Evolutionary conservation across 2,888 invertebrate genomes (phyloP).

Genomic region (Alviniconcha strummeri): DNA sequence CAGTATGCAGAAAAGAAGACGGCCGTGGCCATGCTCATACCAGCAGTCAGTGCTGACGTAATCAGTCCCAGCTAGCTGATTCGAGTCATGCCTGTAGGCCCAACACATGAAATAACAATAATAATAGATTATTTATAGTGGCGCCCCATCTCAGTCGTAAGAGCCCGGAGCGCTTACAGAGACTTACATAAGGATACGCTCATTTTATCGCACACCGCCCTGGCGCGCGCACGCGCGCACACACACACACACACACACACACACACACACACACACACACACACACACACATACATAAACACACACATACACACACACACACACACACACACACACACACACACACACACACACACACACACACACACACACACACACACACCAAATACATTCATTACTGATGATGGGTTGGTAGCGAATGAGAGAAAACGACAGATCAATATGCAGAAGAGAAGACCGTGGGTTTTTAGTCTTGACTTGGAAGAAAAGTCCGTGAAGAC

Average conservation of each 20-base stretch:
- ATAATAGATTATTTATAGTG: no score
- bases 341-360: not conserved
- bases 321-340: not conserved
- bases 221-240: not conserved
- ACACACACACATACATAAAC: not conserved
- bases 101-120: not conserved
- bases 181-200: not conserved
- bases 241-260: not conserved
- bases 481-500: slow-evolving; percentile 17
- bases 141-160: no score
- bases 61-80: no score
- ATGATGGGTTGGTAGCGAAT: not conserved
- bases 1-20: slow-evolving; percentile 18
- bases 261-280: slow-evolving; percentile 2
- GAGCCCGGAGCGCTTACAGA: not conserved
- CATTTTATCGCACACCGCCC: not conserved
- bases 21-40: no score
- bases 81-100: not conserved
- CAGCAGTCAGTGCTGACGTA: no score
- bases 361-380: not conserved
- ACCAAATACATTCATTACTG: not conserved
- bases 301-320: not conserved
- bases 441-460: slow-evolving; percentile 23
- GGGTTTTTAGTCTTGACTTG: no score
- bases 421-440: slow-evolving; percentile 9